phyloP scores from a whole-genome alignment of 2,888 invertebrate genomes.

The Macaria liturata region DNA sequence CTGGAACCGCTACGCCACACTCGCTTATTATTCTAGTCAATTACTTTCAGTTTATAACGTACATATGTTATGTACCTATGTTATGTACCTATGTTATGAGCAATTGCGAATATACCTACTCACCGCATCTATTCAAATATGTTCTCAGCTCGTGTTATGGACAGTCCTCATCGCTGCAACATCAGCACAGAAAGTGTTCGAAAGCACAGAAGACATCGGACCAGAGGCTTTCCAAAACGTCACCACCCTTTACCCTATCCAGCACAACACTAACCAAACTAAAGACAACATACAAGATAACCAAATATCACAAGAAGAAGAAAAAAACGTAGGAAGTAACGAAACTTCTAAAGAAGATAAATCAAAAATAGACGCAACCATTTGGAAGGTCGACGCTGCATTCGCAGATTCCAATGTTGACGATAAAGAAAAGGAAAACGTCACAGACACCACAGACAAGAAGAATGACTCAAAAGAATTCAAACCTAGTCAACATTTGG shows the following conservation, averaged over 20 bases:
- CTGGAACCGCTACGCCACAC: no score
- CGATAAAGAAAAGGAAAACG: conserved; percentile 36
- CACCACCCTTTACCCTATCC: conserved; percentile 61
- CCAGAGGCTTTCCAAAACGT: conserved; percentile 45
- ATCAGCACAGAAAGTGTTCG: conserved; percentile 42
- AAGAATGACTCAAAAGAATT: conserved; percentile 60
- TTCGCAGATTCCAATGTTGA: conserved; percentile 47
- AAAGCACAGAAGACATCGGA: conserved; percentile 44
- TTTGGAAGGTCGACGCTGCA: conserved; percentile 60
- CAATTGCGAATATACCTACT: no score
- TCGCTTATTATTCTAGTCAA: no score
- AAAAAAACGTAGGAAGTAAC: conserved; percentile 17
- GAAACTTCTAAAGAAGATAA: conserved; percentile 26
- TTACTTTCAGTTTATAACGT: no score
- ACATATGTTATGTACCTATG: no score
- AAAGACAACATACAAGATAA: conserved; percentile 13
- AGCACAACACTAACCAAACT: conserved; percentile 23
- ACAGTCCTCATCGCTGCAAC: conserved; percentile 40
- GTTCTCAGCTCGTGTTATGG: conserved; percentile 49
- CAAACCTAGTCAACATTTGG: conserved; percentile 79
- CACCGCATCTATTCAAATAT: no score
- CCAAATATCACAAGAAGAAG: conserved; percentile 17
- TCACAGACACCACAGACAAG: conserved; percentile 37
- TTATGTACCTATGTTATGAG: no score
- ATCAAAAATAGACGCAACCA: conserved; percentile 36